Conservation (phyloP, 2,113 vertebrate genomes). For the Eurypyga helias region DNA sequence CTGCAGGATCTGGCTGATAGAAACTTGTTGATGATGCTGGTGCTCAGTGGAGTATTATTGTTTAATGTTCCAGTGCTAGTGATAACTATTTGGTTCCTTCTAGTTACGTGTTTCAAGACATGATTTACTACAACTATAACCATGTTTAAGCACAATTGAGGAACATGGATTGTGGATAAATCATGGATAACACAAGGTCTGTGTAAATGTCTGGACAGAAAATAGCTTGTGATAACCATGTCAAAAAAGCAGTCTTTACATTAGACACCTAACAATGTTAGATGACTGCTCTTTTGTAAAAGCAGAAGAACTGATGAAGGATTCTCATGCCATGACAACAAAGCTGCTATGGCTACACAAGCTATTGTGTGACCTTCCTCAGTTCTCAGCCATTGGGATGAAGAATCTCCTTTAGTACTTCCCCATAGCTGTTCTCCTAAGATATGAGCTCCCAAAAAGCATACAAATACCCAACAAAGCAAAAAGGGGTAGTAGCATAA, state of each 20-base stretch:
- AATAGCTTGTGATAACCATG: conserved; percentile 54
- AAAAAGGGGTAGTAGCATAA: neutral
- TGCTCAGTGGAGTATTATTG: conserved; percentile 9
- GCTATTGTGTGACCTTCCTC: conserved; percentile 40
- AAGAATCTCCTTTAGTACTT: conserved; percentile 22
- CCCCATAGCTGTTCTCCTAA: neutral
- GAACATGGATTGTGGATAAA: conserved; percentile 23
- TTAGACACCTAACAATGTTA: conserved; percentile 37
- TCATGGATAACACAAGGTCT: conserved; percentile 27
- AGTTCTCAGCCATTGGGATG: neutral
- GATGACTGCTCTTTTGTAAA: conserved; percentile 54
- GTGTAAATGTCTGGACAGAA: conserved; percentile 58
- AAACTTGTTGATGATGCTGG: conserved; percentile 26
- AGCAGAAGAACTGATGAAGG: neutral
- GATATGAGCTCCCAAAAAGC: conserved; percentile 11
- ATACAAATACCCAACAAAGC: neutral
- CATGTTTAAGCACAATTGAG: conserved; percentile 31
- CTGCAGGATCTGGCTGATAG: neutral
- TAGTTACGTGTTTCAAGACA: neutral
- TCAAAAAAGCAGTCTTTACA: conserved; percentile 47
- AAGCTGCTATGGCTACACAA: conserved; percentile 62
- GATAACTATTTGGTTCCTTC: conserved; percentile 8
- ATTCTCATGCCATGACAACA: conserved; percentile 62
- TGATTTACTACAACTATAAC: conserved; percentile 45
- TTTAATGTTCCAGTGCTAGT: conserved; percentile 32